Percentiles rank a stretch among this genome's conserved stretches.
Conservation (phyloP, 2,888 invertebrate genomes). For the Stenichneumon culpator region DNA sequence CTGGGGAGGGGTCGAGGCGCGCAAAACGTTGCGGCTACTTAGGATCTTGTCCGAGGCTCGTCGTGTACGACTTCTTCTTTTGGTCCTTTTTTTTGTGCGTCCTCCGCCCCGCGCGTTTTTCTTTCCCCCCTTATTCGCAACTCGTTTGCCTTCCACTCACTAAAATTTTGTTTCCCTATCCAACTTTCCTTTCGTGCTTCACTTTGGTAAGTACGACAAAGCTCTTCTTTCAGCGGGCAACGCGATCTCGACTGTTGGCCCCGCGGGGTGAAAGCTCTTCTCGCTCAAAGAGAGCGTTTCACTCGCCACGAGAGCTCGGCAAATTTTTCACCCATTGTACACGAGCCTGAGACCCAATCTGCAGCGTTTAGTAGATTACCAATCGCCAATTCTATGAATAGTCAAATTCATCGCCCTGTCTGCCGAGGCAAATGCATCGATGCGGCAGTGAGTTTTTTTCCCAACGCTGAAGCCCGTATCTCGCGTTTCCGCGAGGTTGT, state of each 20-base stretch:
- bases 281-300: constrained; percentile 44
- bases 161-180: background rate
- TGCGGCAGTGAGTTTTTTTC: background rate
- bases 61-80: constrained; percentile 36
- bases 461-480: constrained; percentile 6
- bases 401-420: background rate
- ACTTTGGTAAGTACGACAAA: constrained; percentile 42
- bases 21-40: constrained; percentile 73
- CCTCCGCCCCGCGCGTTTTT: background rate
- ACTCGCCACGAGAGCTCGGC: constrained; percentile 7
- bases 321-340: constrained; percentile 27
- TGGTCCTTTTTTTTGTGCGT: constrained; percentile 1
- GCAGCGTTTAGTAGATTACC: background rate
- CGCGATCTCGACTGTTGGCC: constrained; percentile 14
- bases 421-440: background rate
- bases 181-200: constrained; percentile 67
- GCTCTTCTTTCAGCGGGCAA: constrained; percentile 42
- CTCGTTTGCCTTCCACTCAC: constrained; percentile 71
- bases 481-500: constrained; percentile 68
- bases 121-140: constrained; percentile 24
- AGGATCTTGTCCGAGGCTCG: constrained; percentile 48
- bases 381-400: background rate
- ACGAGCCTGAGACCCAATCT: background rate
- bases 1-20: constrained; percentile 60
- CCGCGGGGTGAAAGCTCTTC: constrained; percentile 30